phyloP scores from a whole-genome alignment of 2,113 vertebrate genomes.

The Puffinus mauretanicus region DNA sequence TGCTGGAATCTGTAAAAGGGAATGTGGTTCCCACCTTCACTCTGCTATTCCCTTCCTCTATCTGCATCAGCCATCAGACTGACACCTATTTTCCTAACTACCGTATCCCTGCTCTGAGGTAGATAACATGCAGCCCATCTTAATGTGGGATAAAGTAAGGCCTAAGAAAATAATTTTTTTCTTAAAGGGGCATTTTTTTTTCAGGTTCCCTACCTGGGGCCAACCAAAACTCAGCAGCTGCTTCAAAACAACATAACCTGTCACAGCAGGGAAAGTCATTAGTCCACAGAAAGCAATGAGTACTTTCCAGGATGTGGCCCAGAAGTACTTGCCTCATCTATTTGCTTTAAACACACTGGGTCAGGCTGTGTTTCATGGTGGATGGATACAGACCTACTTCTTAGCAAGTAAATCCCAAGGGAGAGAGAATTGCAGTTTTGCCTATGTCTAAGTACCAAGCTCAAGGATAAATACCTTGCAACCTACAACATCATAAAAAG shows the following conservation, averaged over 20 bases:
- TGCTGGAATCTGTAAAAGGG: neutral
- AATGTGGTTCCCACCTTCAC: neutral
- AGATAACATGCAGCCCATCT: neutral
- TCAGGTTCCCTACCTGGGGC: neutral
- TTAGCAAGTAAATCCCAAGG: neutral
- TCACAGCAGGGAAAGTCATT: neutral
- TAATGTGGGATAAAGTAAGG: neutral
- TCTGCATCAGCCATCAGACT: neutral
- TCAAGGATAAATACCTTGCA: neutral
- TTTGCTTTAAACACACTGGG: neutral
- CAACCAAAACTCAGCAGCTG: neutral
- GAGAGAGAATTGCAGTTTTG: neutral
- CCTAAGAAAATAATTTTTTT: neutral
- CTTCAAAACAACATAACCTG: neutral
- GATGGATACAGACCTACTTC: neutral
- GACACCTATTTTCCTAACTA: neutral
- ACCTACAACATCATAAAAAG: neutral
- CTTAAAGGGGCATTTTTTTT: neutral
- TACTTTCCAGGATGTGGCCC: neutral
- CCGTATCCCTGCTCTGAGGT: neutral
- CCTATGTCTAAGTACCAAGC: neutral
- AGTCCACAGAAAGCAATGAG: neutral
- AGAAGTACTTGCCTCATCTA: neutral
- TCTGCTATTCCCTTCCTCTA: neutral
- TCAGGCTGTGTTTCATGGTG: neutral